Base-by-base conservation (phyloP, 2,888 invertebrate species). In the Amblyteles armatorius region DNA sequence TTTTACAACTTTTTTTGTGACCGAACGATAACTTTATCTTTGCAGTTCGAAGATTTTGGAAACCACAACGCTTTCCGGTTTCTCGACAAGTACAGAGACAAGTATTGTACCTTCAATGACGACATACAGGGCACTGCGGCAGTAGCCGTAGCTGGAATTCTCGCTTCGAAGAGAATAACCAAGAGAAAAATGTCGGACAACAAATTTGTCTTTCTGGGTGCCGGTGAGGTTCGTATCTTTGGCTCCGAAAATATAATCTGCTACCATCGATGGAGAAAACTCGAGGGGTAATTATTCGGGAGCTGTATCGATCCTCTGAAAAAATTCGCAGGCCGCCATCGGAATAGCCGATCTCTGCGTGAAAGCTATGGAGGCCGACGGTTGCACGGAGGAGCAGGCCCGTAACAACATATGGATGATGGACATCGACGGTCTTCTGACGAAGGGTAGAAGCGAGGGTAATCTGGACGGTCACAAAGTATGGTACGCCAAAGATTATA, bases 81-180 rank as follows among this genome's bases (percentile, higher is more conserved):
- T 87, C 95, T 99, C 82, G 97, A 97, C 91, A 98, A 97, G 94
- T 99, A 99, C 94, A 96, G 98, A 84, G 95, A 97, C 91, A 96
- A 96, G 88, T 99, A 98, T 94, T 99, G 99, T 94, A 99, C 99
- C 29, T 99, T 99, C 94, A 99, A 99, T 94, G 99, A 99, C 92
- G 99, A 99, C 92, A 99, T 99, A 92, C 99, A 99, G 94, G 99
- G 99, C 88, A 99, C 99, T 0, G 99, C 99, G 2, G 96, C 98
- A 40, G 99, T 99, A 0, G 99, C 98, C 9, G 98, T 99, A 2
- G 99, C 98, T 6, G 99, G 99, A 0, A 94, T 99, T 26, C 95
- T 98, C 91, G 97, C 98, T 0, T 96, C 97, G 50, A 95, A 95
- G 77, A 95, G 97, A 87, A 94, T 98, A 82, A 98, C 98, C 0